These are phyloP conservation scores for Diploptera punctata DNA, from an alignment of 2,888 invertebrate species.

Conservation along the genomic window DNA sequence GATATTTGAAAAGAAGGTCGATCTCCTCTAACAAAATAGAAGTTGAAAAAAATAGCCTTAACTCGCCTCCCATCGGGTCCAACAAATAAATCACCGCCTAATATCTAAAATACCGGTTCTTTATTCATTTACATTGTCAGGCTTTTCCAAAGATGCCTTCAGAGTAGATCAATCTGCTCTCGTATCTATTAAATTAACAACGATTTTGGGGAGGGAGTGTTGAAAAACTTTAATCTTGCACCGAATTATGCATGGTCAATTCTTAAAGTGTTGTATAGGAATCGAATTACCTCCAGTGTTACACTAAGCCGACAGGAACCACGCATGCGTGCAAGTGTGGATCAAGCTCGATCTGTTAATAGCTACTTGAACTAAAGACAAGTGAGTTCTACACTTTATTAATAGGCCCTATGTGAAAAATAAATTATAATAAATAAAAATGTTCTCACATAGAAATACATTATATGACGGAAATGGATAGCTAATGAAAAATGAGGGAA, in stretches of 20 bases:
- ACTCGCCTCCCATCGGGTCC: not conserved
- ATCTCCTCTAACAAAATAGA: not conserved
- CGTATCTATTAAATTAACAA: conserved; percentile 17
- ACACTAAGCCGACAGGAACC: too few relatives aligned
- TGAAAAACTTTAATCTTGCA: conserved; percentile 18
- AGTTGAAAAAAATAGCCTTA: not conserved
- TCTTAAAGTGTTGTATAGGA: conserved; percentile 21
- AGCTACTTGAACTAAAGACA: too few relatives aligned
- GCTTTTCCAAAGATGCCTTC: not conserved
- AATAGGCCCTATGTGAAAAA: too few relatives aligned
- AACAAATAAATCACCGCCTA: conserved; percentile 17
- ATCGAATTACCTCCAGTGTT: conserved; percentile 5
- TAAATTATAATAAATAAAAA: too few relatives aligned
- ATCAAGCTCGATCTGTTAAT: too few relatives aligned
- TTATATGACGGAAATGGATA: too few relatives aligned
- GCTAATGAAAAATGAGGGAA: too few relatives aligned
- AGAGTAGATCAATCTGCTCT: not conserved
- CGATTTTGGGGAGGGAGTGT: conserved; percentile 4
- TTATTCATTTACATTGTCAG: conserved; percentile 14
- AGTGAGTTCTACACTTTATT: too few relatives aligned
- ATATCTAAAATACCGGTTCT: conserved; percentile 20
- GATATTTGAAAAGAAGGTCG: not conserved
- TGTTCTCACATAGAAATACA: too few relatives aligned
- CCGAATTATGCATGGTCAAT: conserved; percentile 21
- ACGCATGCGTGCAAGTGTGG: conserved; percentile 16